Conservation (phyloP, 2,113 vertebrate species). For the Daphoenositta chrysoptera region DNA sequence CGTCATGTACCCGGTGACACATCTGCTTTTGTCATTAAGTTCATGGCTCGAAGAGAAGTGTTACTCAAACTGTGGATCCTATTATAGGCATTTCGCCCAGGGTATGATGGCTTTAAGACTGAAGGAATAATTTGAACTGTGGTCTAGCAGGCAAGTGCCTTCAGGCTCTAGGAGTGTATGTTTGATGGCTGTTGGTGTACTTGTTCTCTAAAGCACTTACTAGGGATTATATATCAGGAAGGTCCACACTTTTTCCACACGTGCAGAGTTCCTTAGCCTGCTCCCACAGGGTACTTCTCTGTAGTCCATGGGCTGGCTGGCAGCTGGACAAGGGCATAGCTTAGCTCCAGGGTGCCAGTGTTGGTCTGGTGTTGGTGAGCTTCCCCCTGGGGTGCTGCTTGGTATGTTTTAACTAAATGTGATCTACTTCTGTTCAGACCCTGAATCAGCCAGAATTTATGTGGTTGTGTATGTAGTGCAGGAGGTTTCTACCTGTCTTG, state of each 20-base stretch:
- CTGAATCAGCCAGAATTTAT: neutral
- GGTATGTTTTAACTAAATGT: neutral
- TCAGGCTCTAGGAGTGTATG: neutral
- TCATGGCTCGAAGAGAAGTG: neutral
- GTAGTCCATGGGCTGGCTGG: neutral
- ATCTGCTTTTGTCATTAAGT: neutral
- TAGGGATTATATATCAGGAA: rapidly evolving
- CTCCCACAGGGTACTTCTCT: neutral
- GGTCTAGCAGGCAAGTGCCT: neutral
- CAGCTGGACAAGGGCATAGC: neutral
- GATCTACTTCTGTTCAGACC: neutral
- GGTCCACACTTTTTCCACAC: neutral
- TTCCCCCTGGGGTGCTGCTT: neutral
- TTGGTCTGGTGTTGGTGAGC: neutral
- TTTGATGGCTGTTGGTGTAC: neutral
- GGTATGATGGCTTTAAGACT: neutral
- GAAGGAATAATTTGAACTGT: neutral
- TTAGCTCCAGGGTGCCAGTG: neutral
- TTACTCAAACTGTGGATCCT: neutral
- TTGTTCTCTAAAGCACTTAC: neutral
- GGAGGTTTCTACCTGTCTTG: neutral
- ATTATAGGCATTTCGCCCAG: neutral
- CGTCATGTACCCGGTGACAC: neutral
- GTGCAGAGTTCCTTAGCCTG: rapidly evolving
- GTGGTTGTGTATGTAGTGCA: neutral